Evolutionary conservation across 2,113 vertebrate species (phyloP), one percentile per base, ranked within the genome.

Genomic region (Colinus virginianus): DNA sequence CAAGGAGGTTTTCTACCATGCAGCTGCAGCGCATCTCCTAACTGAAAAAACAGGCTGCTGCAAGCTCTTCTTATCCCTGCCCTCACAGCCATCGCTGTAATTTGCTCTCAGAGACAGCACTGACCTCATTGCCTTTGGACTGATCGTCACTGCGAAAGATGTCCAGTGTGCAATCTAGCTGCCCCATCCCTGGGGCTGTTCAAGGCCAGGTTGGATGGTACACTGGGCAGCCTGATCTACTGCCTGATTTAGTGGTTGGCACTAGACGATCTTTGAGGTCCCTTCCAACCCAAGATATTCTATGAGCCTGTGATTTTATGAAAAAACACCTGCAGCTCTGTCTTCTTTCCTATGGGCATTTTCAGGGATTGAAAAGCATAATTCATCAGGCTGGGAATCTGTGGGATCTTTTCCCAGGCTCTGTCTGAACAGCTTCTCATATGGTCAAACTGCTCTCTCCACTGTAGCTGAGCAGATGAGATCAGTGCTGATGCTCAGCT

Each of bases 91-190:
- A 0, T 25, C 34, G n/a, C 53, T 2, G 22, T 25, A 20, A 2
- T 58, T 13, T 7, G 36, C 64, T 49, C 8, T 3, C 49, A 22
- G 36, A 36, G 30, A 18, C 55, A 66, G 36, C 13, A 0, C 12
- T 23, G 26, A 10, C 30, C 74, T n/a, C 0, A 0, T 40, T 32
- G 16, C 36, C 34, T 49, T 34, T 0, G n/a, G 42, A 55, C 32
- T 2, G 0, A 4, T 7, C 59, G 3, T 1, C 28, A 13, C 23
- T 11, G 38, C 3, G 9, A 42, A 42, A 67, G 55, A 30, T 48
- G 49, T 0, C 0, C 13, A 0, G 0, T 9, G 38, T 45, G 28
- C 3, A 0, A 4, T 38, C 53, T 83, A 96, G 79, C 51, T 53
- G 51, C 51, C 51, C 51, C 51, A 53, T 53, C 26, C 51, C 14